Base-by-base conservation (phyloP, 2,888 invertebrate genomes). In the Resseliella maxima region DNA sequence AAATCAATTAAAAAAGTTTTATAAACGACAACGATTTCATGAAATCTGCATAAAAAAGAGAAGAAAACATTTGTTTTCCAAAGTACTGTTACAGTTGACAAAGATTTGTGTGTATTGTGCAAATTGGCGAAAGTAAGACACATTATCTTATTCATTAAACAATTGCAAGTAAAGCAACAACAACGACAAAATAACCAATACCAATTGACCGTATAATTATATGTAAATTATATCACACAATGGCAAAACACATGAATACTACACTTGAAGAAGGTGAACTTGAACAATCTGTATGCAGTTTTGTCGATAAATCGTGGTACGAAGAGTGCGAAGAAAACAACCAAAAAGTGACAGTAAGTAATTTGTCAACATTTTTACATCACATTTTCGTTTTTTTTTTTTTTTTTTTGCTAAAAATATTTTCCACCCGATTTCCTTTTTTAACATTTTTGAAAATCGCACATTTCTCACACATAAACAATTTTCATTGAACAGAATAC, bases 261-360 rank as follows among this genome's bases (percentile, higher is more conserved):
- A 72, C 72, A 15, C 72, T 72, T 72, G 72, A 72, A 72, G 72
- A 72, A 72, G 72, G 72, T n/a, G 72, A 72, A 72, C 72, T 72
- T 18, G 83, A 83, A n/a, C 83, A 83, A 24, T 36, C 83, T n/a
- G 24, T 38, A 6, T 36, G 38, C 24, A 38, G 38, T 24, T 8
- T 83, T 38, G 83, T 38, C 21, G 24, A 85, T 12, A 85, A 85
- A 85, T 85, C 85, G 35, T 85, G 85, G 85, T 85, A 50, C 50
- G 85, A 85, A 27, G 50, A n/a, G 50, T 46, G 46, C 35, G 85
- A 85, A 50, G 85, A 35, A 85, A 21, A n/a, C 31, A 35, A 38
- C 5, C 3, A 38, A 38, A 38, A n/a, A 38, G 38, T 83, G 83
- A 83, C 83, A 36, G 83, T 83, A 38, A 83, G 83, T 81, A 50